Percentiles rank a stretch among this genome's conserved stretches.
These are phyloP conservation scores for Dastarcus helophoroides DNA, from an alignment of 2,888 invertebrate species.

Conservation along the genomic window DNA sequence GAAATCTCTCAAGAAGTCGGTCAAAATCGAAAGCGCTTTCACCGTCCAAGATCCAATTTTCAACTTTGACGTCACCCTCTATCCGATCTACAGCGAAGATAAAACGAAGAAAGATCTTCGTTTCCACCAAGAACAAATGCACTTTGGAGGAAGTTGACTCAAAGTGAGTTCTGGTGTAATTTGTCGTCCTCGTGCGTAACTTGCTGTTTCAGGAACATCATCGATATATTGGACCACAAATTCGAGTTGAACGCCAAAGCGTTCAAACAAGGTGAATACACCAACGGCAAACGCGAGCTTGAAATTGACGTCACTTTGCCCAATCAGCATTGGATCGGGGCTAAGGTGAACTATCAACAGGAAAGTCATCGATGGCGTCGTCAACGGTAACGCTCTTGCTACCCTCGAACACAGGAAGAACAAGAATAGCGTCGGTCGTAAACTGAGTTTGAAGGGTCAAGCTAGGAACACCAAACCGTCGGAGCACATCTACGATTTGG, in stretches of 20 bases:
- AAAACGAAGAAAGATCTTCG: conserved; percentile 53
- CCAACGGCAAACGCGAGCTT: conserved; percentile 37
- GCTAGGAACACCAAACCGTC: conserved; percentile 37
- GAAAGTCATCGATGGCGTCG: conserved; percentile 22
- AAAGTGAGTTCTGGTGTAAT: conserved; percentile 40
- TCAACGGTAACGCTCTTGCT: conserved; percentile 22
- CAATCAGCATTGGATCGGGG: conserved; percentile 36
- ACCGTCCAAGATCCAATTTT: conserved; percentile 47
- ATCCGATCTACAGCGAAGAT: conserved; percentile 58
- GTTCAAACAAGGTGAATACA: conserved; percentile 33
- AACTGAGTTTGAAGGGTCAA: conserved; percentile 31
- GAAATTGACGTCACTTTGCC: conserved; percentile 43
- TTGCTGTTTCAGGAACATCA: conserved; percentile 34
- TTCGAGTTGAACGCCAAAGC: conserved; percentile 39
- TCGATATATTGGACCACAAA: conserved; percentile 41
- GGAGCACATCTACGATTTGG: conserved; percentile 33
- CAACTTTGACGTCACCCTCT: conserved; percentile 50
- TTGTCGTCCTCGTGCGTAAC: neutral
- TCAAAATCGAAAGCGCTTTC: conserved; percentile 52
- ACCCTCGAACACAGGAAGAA: conserved; percentile 33
- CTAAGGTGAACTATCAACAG: conserved; percentile 31
- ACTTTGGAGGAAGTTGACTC: conserved; percentile 46
- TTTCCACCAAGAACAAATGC: conserved; percentile 50
- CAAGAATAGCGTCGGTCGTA: conserved; percentile 37
- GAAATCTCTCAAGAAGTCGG: conserved; percentile 46